phyloP scores from a whole-genome alignment of 2,888 invertebrate species.

The Pollenia griseotomentosa region DNA sequence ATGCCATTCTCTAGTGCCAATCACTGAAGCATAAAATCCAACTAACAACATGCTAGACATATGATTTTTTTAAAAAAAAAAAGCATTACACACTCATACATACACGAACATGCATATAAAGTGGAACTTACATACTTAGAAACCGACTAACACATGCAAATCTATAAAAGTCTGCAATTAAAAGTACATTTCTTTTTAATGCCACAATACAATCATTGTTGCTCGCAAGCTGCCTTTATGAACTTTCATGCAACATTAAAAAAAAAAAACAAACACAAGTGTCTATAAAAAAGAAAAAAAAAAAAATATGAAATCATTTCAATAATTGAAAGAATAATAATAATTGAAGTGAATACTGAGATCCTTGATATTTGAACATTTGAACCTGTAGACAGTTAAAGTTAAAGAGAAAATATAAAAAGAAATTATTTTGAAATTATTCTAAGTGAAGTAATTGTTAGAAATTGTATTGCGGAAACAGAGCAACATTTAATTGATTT shows the following conservation, averaged over 20 bases:
- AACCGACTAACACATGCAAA: slow-evolving; percentile 1
- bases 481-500: slow-evolving; percentile 23
- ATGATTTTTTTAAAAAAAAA: slow-evolving; percentile 1
- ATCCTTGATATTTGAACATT: slow-evolving; percentile 37
- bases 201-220: slow-evolving; percentile 25
- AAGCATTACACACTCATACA: neutral
- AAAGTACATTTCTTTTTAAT: slow-evolving; percentile 53
- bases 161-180: slow-evolving; percentile 57
- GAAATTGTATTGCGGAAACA: neutral
- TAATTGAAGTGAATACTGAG: slow-evolving; percentile 13
- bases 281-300: neutral
- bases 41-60: slow-evolving; percentile 46
- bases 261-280: slow-evolving; percentile 23
- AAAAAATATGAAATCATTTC: slow-evolving; percentile 39
- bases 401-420: neutral
- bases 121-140: neutral
- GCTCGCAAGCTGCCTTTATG: slow-evolving; percentile 21
- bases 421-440: slow-evolving; percentile 39
- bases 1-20: slow-evolving; percentile 15
- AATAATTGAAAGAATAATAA: slow-evolving; percentile 35
- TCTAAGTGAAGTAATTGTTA: slow-evolving; percentile 27
- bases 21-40: slow-evolving; percentile 41
- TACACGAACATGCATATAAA: neutral
- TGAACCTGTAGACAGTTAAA: slow-evolving; percentile 28
- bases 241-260: slow-evolving; percentile 3